A percentile compares a stretch with the other conserved stretches of the same genome.
Evolutionary conservation across 2,797 vertebrate species (phyloP).

Genomic region (Sarcoramphus papa): DNA sequence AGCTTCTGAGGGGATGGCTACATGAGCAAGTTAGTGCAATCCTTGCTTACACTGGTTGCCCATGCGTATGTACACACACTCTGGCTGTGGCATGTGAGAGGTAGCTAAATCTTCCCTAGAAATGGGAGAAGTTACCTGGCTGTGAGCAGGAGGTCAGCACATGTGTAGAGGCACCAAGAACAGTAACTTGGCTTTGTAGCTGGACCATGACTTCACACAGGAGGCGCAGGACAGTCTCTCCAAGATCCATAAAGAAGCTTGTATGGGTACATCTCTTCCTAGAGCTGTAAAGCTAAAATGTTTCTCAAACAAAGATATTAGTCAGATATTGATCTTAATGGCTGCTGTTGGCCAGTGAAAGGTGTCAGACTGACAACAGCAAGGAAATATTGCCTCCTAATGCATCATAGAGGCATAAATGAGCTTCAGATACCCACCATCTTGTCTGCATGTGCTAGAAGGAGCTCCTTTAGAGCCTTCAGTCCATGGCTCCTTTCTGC

Average conservation of each 20-base stretch:
- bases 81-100: background rate
- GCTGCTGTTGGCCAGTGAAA: background rate
- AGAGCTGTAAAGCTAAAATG: background rate
- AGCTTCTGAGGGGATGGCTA: background rate
- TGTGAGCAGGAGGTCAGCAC: background rate
- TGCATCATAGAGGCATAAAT: background rate
- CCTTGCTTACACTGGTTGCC: background rate
- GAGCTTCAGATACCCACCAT: background rate
- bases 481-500: background rate
- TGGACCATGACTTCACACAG: background rate
- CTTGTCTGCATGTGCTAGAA: background rate
- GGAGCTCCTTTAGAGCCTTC: background rate
- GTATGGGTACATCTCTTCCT: background rate
- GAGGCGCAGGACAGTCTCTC: background rate
- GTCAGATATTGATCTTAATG: background rate
- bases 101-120: background rate
- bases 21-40: background rate
- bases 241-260: background rate
- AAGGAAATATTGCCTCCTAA: background rate
- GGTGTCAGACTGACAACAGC: background rate
- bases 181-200: background rate
- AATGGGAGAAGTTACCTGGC: background rate
- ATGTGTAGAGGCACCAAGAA: background rate
- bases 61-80: accelerated
- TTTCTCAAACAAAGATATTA: background rate